Evolutionary conservation across 1,140 invertebrate species (phyloP).

Genomic region (Augochlora pura): DNA sequence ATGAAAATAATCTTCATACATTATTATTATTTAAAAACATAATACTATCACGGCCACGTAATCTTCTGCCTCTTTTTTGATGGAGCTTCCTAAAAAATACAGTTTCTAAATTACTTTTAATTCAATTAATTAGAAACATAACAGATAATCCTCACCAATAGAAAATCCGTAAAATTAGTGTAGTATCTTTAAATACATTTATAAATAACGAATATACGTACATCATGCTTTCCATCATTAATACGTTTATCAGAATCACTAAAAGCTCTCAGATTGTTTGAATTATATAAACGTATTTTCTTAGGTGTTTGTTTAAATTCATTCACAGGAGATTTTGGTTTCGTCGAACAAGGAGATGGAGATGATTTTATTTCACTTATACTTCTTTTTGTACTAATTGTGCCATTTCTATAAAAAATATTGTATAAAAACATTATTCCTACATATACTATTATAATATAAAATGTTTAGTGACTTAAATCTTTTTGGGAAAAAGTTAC

Average conservation of each 20-base stretch:
- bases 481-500: too few relatives aligned
- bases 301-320: constrained; percentile 43
- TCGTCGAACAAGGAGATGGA: background rate
- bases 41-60: constrained; percentile 66
- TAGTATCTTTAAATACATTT: background rate
- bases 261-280: constrained; percentile 16
- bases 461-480: too few relatives aligned
- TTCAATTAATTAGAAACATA: too few relatives aligned
- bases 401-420: constrained; percentile 17
- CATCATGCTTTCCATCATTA: constrained; percentile 50
- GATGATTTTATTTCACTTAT: background rate
- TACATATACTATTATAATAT: too few relatives aligned
- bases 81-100: constrained; percentile 36
- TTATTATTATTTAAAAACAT: background rate
- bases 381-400: background rate
- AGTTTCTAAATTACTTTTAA: background rate
- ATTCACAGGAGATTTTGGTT: constrained; percentile 23
- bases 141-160: constrained; percentile 46
- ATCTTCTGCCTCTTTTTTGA: constrained; percentile 68
- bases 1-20: background rate
- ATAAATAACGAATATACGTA: constrained; percentile 41
- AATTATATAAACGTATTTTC: constrained; percentile 50
- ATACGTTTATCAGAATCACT: constrained; percentile 49
- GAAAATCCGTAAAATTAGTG: too few relatives aligned
- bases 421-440: too few relatives aligned